Conservation (phyloP, 2,888 invertebrate genomes). For the Creontiades dilutus region DNA sequence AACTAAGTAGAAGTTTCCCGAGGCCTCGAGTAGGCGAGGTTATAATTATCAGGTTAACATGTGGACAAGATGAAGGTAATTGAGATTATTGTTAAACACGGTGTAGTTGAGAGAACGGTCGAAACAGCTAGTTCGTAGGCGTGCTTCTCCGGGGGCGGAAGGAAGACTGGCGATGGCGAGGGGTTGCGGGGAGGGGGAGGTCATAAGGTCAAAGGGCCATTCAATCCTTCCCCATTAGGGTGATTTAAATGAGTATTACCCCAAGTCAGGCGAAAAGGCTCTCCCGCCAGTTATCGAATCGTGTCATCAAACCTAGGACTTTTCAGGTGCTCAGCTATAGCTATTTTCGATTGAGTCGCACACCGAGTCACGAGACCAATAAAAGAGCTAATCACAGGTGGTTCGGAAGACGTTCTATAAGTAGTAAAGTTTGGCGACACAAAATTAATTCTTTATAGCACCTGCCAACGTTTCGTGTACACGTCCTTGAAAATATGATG, state of each 20-base stretch:
- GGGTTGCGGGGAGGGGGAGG: constrained; percentile 56
- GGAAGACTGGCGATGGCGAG: constrained; percentile 35
- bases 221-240: constrained; percentile 56
- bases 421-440: no score
- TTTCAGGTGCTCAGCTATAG: background rate
- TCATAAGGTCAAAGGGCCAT: constrained; percentile 70
- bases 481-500: no score
- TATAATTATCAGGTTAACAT: constrained; percentile 44
- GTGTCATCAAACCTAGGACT: constrained; percentile 30
- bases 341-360: background rate
- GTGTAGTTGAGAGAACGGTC: background rate
- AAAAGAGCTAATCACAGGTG: no score
- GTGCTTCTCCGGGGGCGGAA: background rate
- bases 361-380: no score
- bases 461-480: no score
- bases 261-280: constrained; percentile 58
- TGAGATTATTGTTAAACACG: constrained; percentile 40
- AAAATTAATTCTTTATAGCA: no score
- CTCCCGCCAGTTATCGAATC: constrained; percentile 9
- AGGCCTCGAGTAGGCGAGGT: background rate
- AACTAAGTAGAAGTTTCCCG: background rate
- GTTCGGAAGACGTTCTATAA: no score
- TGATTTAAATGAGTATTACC: constrained; percentile 59
- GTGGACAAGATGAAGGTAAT: constrained; percentile 34
- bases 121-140: constrained; percentile 25